Evolutionary conservation across 1,140 invertebrate genomes (phyloP).

Genomic region (Drosophila serrata): DNA sequence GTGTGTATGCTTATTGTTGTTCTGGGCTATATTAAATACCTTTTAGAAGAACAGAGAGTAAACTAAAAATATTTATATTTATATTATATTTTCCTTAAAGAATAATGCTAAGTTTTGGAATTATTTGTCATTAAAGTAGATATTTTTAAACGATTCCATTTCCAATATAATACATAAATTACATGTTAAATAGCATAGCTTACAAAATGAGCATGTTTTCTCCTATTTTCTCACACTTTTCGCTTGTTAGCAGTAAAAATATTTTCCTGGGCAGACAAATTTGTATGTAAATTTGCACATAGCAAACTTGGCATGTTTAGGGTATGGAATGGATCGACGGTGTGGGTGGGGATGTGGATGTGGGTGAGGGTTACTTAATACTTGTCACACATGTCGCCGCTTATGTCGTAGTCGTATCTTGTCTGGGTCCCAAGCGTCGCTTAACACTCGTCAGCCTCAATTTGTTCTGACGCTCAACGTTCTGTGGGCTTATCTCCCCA

Average conservation of each 20-base stretch:
- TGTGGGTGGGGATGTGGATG: slow-evolving; percentile 4
- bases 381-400: slow-evolving; percentile 78
- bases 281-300: slow-evolving; percentile 76
- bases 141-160: not conserved
- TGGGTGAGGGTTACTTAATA: slow-evolving; percentile 45
- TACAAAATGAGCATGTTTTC: not conserved
- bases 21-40: not conserved
- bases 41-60: not conserved
- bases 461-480: slow-evolving; percentile 68
- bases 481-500: slow-evolving; percentile 59
- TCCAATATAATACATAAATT: not conserved
- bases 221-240: slow-evolving; percentile 51
- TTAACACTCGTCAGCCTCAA: slow-evolving; percentile 81
- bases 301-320: slow-evolving; percentile 26
- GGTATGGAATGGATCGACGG: slow-evolving; percentile 14
- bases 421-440: slow-evolving; percentile 55
- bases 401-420: slow-evolving; percentile 49
- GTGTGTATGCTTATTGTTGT: too few species aligned
- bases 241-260: slow-evolving; percentile 28
- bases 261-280: slow-evolving; percentile 66
- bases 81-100: not conserved
- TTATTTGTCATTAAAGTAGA: too few species aligned
- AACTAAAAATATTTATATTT: not conserved
- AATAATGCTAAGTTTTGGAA: not conserved
- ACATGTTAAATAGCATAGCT: not conserved